Evolutionary conservation across 37 sponge, comb jelly and placozoan species (phyloP).

Genomic region (Cladorhizidae sp.): DNA sequence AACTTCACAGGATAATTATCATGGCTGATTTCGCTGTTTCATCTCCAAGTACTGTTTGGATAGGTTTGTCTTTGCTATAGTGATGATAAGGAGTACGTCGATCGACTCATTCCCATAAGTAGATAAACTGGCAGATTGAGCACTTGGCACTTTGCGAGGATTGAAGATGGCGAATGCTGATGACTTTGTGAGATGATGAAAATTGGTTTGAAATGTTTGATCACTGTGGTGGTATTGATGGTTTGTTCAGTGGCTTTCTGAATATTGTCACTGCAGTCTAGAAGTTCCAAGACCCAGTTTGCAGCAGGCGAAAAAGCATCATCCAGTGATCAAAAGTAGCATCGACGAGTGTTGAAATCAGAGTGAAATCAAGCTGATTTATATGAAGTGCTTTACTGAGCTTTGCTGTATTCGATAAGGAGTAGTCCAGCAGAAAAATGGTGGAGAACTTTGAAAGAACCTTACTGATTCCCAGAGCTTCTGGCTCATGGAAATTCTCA

Average conservation of each 20-base stretch:
- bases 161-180: slow-evolving; percentile 60
- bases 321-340: slow-evolving; percentile 67
- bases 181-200: slow-evolving; percentile 40
- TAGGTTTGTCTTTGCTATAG: too few species aligned
- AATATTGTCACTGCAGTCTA: slow-evolving; percentile 25
- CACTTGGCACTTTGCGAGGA: slow-evolving; percentile 41
- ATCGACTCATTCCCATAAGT: slow-evolving; percentile 57
- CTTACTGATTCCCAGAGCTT: slow-evolving; percentile 65
- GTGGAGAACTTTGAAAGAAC: slow-evolving; percentile 54
- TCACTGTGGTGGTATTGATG: slow-evolving; percentile 42
- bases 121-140: slow-evolving; percentile 1
- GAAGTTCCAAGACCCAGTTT: slow-evolving; percentile 72
- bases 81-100: slow-evolving; percentile 18
- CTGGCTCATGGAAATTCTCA: slow-evolving; percentile 66
- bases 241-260: slow-evolving; percentile 43
- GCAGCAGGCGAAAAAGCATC: slow-evolving; percentile 70
- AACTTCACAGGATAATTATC: too few species aligned
- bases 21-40: too few species aligned
- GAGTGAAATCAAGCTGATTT: slow-evolving; percentile 70
- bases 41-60: too few species aligned
- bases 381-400: slow-evolving; percentile 71
- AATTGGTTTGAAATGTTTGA: slow-evolving; percentile 48
- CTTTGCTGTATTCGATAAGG: slow-evolving; percentile 59
- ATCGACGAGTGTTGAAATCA: slow-evolving; percentile 61
- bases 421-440: slow-evolving; percentile 65